Base-by-base conservation (phyloP, 2,888 invertebrate species). In the Abrostola triplasia region DNA sequence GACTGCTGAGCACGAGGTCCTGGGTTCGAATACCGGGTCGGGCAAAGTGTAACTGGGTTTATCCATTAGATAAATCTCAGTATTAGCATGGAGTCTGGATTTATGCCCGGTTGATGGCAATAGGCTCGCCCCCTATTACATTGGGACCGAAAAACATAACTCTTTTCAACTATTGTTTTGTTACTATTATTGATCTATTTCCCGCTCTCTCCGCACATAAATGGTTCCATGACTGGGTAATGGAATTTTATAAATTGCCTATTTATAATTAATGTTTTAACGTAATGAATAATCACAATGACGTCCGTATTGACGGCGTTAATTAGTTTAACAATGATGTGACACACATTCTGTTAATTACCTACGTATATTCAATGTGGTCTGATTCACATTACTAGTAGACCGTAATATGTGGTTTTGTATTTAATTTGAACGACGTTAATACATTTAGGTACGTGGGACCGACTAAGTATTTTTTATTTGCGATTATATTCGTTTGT, bases 261-360 rank as follows among this genome's bases (percentile, higher is more conserved):
- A 38, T 11, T 61, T 35, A 55, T 48, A 54, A 57, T 36, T 11
- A 11, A 10, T 41, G 8, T n/a, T 36, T 47, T 64, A 53, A 59
- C 69, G 58, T 50, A 24, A 73, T 36, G 5, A 4, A 9, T 24
- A 40, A 8, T 48, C 4, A 47, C 0, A 24, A 52, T 73, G 69
- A 75, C 71, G 64, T 53, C 12, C 12, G 24, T 49, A n/a, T 24
- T 36, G 47, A 44, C 40, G 36, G 40, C 13, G 51, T 50, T 37
- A 11, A 54, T 57, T 59, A 12, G 49, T 58, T 48, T 2, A 37
- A 48, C 48, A 36, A 52, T 49, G 24, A 40, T 55, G 48, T 59
- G 57, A 60, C 56, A 74, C n/a, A 35, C 54, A 51, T 47, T n/a
- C 24, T 47, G 41, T 63, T 55, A 49, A 50, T 59, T 59, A 47